Base-by-base conservation (phyloP, 2,888 invertebrate species). In the Eilema depressum region DNA sequence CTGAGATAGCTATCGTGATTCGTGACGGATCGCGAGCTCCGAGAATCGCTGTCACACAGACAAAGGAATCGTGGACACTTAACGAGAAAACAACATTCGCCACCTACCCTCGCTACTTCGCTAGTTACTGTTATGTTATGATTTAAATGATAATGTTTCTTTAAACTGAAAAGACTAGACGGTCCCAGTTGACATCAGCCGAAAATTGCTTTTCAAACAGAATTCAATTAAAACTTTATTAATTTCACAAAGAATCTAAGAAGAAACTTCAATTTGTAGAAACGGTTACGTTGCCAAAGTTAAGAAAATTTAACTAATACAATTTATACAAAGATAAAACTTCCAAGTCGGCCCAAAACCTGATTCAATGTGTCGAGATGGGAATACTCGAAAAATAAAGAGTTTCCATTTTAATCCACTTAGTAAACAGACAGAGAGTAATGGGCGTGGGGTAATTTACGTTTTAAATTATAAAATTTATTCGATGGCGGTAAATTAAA, bases 181-280 rank as follows among this genome's bases (percentile, higher is more conserved):
- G 64, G 60, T 83, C 78, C 76, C 69, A 84, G 85, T 88, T 88
- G 88, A 88, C 89, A 90, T 89, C 88, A 77, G 81, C 84, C 86
- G 82, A 89, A 91, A 91, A 91, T 92, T 90, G 87, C 90, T 91
- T 88, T 61, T 89, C 86, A 83, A 86, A 88, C 91, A 85, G 87
- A 89, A 93, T 94, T 93, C 92, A 93, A 94, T 94, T 95, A 93
- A 95, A 95, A 92, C 92, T 95, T 94, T 93, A 94, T 93, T 93
- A 92, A 94, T 94, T 93, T 92, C 87, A 88, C 89, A 90, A 91
- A 91, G 92, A 92, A 92, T 91, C 89, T 79, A 76, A 75, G 86
- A 88, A 89, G 89, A 85, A 87, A 89, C 88, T 91, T 88, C 86
- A 87, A 90, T 90, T 89, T 88, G 86, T 79, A 86, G 90, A 91